A percentile compares a stretch with the other conserved stretches of the same genome.
phyloP scores from a whole-genome alignment of 1,140 invertebrate genomes.

The Archivesica marissinica region DNA sequence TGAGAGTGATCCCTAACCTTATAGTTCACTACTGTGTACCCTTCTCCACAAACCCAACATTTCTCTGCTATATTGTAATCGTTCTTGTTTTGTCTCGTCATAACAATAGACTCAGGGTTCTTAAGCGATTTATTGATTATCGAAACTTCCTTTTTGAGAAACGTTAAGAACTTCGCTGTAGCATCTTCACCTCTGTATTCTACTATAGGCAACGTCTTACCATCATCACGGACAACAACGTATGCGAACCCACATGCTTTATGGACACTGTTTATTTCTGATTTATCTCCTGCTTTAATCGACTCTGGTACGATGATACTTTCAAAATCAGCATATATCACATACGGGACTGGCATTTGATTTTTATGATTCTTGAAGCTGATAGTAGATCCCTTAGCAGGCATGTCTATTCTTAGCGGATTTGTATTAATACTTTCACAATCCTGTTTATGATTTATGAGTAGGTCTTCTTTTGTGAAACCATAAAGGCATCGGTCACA shows the following conservation, averaged over 20 bases:
- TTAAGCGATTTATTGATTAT: conserved; percentile 29
- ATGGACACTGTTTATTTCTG: conserved; percentile 33
- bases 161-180: not conserved
- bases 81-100: conserved; percentile 38
- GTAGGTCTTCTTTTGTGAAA: conserved; percentile 22
- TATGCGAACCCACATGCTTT: conserved; percentile 40
- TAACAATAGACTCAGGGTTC: conserved; percentile 4
- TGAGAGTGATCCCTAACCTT: conserved; percentile 61
- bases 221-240: not conserved
- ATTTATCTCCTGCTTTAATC: not conserved
- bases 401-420: not conserved
- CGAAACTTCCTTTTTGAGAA: conserved; percentile 17
- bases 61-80: conserved; percentile 13
- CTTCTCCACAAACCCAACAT: conserved; percentile 58
- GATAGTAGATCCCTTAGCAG: not conserved
- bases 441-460: conserved; percentile 22
- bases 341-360: not conserved
- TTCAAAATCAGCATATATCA: conserved; percentile 17
- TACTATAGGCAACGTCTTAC: not conserved
- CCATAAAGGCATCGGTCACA: conserved; percentile 62
- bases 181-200: conserved; percentile 41
- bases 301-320: not conserved
- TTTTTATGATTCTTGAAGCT: too few relatives aligned
- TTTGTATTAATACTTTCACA: conserved; percentile 18
- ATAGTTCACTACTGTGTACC: not conserved